These are phyloP conservation scores for Hiodon alosoides DNA, from an alignment of 2,113 vertebrate genomes.

Conservation along the genomic window DNA sequence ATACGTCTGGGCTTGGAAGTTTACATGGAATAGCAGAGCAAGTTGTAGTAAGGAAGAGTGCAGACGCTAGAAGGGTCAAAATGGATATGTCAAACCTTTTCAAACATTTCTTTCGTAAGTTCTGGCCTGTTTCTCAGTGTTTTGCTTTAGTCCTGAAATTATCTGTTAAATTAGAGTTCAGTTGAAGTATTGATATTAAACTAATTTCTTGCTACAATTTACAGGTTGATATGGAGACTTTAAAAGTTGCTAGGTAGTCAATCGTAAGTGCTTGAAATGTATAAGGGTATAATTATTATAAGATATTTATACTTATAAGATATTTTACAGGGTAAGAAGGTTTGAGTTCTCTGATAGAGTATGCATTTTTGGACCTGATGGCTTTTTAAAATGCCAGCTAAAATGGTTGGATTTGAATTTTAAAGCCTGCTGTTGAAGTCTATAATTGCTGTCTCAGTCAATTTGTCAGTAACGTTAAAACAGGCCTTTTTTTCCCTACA, in stretches of 20 bases:
- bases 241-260: conserved; percentile 16
- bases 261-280: neutral
- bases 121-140: conserved; percentile 23
- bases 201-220: conserved; percentile 16
- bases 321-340: conserved; percentile 13
- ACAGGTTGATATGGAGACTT: conserved; percentile 29
- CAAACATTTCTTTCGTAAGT: conserved; percentile 85
- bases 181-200: neutral
- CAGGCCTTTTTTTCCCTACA: too few species aligned
- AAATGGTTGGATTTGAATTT: conserved; percentile 60
- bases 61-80: conserved; percentile 59
- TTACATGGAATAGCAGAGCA: conserved; percentile 68
- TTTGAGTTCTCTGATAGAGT: conserved; percentile 27
- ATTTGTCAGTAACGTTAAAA: too few species aligned
- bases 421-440: conserved; percentile 59
- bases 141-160: neutral
- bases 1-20: conserved; percentile 55
- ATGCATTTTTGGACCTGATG: neutral
- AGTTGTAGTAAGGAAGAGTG: conserved; percentile 61
- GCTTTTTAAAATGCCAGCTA: conserved; percentile 34
- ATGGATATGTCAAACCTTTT: conserved; percentile 82
- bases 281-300: neutral
- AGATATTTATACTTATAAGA: conserved; percentile 15
- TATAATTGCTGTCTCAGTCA: conserved; percentile 53
- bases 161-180: neutral